Percentiles rank a stretch among this genome's conserved stretches.
Conservation (phyloP, 2,888 invertebrate genomes). For the Oxycera nigricornis region DNA sequence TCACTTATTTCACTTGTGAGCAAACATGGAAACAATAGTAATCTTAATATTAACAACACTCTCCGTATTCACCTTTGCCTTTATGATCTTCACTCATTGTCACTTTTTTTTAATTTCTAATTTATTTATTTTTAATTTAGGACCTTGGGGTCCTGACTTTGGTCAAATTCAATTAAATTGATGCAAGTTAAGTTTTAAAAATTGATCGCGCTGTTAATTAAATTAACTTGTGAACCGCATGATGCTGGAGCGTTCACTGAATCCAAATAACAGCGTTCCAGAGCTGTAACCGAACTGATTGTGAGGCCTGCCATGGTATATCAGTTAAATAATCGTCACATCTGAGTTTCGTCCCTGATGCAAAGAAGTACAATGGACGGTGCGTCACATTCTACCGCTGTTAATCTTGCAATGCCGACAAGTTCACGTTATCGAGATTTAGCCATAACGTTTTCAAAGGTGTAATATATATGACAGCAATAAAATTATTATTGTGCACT, state of each 20-base stretch:
- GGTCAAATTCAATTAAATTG: too few relatives aligned
- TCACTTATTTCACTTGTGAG: too few relatives aligned
- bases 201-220: too few relatives aligned
- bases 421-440: constrained; percentile 32
- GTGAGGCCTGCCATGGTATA: background rate
- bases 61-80: constrained; percentile 23
- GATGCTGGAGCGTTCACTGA: constrained; percentile 2
- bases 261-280: background rate
- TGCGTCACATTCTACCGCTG: background rate
- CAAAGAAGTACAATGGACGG: background rate
- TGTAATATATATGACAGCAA: constrained; percentile 1
- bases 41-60: too few relatives aligned
- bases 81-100: constrained; percentile 19
- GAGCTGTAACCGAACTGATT: constrained; percentile 13
- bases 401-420: constrained; percentile 18
- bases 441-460: constrained; percentile 11
- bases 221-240: constrained; percentile 31
- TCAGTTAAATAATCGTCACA: background rate
- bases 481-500: background rate
- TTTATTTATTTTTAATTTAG: too few relatives aligned
- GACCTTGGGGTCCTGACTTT: too few relatives aligned
- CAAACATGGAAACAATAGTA: too few relatives aligned
- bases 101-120: background rate
- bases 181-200: too few relatives aligned
- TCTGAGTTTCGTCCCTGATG: background rate